Base-by-base conservation (phyloP, 2,888 invertebrate species). In the Pristionchus japonicus region DNA sequence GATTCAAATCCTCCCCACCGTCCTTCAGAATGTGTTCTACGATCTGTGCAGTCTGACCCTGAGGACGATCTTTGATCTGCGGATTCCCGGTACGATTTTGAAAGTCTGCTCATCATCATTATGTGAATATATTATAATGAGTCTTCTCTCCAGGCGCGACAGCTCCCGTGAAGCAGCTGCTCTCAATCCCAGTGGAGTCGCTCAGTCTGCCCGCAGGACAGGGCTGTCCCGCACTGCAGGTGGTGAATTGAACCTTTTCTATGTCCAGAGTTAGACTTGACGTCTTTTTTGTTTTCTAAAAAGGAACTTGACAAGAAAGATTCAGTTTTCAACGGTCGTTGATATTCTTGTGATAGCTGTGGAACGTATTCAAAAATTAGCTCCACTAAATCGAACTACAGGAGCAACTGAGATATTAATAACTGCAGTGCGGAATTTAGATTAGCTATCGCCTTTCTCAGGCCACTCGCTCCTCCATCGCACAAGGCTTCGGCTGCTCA, bases 11-110 rank as follows among this genome's bases (percentile, higher is more conserved):
- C 96, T 97, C 85, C 98, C 98, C 1, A 97, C 97, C 3, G 96
- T 98, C 40, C 96, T 96, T 91, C 97, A 98, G 95, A 97, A 97
- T 1, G 97, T 98, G 93, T 95, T 98, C 0, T 98, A 98, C 94
- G 98, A 98, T 91, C 96, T 98, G 0, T 98, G 98, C 94, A 98
- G 98, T 23, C 97, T 97, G 0, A 98, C 98, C 0, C 95, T 98
- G 89, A 97, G 97, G 93, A 96, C 98, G 1, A 98, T 98, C 93
- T 98, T 98, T 94, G 98, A 98, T 95, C 95, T 98, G 74, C 97
- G 97, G 67, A 98, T 98, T 17, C 98, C 98, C 0, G 97, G 97
- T 91, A 97, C 57, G 67, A 23, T 15, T 57, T 23, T 23, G 15
- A 34, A 20, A 20, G 13, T 49, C n/a, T n/a, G n/a, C n/a, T n/a